phyloP scores from a whole-genome alignment of 2,888 invertebrate species.

The Bombylius major region DNA sequence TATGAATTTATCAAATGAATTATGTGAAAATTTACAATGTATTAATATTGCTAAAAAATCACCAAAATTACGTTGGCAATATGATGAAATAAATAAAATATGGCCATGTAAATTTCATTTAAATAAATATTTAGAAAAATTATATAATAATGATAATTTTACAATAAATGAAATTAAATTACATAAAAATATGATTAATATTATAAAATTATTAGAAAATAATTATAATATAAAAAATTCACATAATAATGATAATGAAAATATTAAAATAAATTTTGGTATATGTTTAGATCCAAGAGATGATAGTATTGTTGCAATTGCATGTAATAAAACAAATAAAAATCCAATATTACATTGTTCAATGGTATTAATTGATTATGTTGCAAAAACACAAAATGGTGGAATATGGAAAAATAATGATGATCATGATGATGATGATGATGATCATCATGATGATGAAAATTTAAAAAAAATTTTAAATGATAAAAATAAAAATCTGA shows the following conservation, averaged over 20 bases:
- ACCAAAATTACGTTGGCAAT: conserved; percentile 56
- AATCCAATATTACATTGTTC: conserved; percentile 72
- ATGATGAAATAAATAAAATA: conserved; percentile 41
- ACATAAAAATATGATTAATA: conserved; percentile 47
- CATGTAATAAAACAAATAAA: conserved; percentile 41
- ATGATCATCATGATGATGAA: conserved; percentile 4
- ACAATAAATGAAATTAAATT: conserved; percentile 36
- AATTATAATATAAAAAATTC: conserved; percentile 21
- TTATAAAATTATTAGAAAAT: conserved; percentile 29
- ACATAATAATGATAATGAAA: not conserved
- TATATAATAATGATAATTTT: conserved; percentile 52
- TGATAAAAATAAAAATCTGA: conserved; percentile 22
- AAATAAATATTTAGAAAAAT: conserved; percentile 55
- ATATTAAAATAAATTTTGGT: conserved; percentile 33
- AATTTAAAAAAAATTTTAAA: conserved; percentile 18
- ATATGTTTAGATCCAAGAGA: conserved; percentile 63
- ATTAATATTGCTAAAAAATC: conserved; percentile 45
- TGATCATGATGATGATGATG: conserved; percentile 22
- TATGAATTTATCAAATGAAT: not conserved
- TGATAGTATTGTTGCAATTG: conserved; percentile 52
- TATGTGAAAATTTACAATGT: conserved; percentile 37
- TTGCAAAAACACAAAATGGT: conserved; percentile 70
- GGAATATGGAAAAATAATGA: conserved; percentile 47
- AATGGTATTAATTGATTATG: conserved; percentile 76
- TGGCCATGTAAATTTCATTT: conserved; percentile 85